Base-by-base conservation (phyloP, 2,797 vertebrate species). In the Melanogrammus aeglefinus region DNA sequence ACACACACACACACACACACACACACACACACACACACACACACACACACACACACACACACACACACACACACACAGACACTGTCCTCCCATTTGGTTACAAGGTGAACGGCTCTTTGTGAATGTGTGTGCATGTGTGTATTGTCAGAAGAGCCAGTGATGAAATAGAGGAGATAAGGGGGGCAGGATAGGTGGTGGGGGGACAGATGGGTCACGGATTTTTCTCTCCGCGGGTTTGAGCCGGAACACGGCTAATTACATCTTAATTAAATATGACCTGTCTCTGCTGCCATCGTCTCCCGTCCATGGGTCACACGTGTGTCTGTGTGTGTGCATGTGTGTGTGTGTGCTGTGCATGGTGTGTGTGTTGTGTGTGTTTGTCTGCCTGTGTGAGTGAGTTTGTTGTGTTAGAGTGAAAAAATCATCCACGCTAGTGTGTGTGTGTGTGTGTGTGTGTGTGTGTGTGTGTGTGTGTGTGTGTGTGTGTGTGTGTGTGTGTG, bases 201-300 rank as follows among this genome's bases (percentile, higher is more conserved):
- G 83, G 87, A 87, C 88, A 92, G 91, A 92, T 91, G 88, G 91
- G 85, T 86, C 86, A 85, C 70, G 44, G 85, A 77, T 81, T 70
- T 79, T 73, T 86, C 78, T 78, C 90, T 88, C 86, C 70, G 81
- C 88, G 87, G 85, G 76, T 87, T 76, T 85, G 78, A 87, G 82
- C 83, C 84, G 82, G 83, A 89, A 80, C 85, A 80, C 6, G 13
- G 83, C 86, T 91, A 91, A 91, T 93, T 91, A 88, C 86, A 78
- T 88, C 86, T 91, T 90, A 88, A 91, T 92, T 92, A 92, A 86
- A 90, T 84, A 91, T 85, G 89, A 91, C 86, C 89, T 82, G 84
- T 73, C 77, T 81, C 86, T 90, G 85, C 80, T 81, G 4, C 36
- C 9, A 72, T 73, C 14, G 83, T 79, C 74, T 18, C 71, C 75